Evolutionary conservation across 1,140 invertebrate species (phyloP), one percentile per base, ranked within the genome.

Genomic region (Danaus plexippus): DNA sequence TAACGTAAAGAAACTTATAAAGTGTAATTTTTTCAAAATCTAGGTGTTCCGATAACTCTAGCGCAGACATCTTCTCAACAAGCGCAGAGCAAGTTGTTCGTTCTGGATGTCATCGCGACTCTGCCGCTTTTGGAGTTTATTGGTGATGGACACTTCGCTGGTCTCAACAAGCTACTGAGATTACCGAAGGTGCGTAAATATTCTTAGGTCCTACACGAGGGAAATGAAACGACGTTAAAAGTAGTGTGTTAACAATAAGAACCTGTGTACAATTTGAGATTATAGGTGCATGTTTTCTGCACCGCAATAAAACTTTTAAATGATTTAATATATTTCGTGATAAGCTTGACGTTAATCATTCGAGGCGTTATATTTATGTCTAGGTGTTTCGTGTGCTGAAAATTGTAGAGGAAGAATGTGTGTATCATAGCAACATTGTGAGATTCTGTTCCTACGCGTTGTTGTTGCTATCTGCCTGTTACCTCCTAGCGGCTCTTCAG

Each of bases 1-100:
- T 50, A 50, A 50, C 42, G 2, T 9, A 50, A 11, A 11, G 40
- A 13, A 18, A 50, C 32, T 10, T 50, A 10, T 43, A 43, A 49
- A 32, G 32, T 49, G n/a, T 49, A 9, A 9, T 49, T 43, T 1
- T 13, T 54, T 48, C 42, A 32, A 45, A 45, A 6, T 40, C 9
- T 22, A 84, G 78, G 80, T n/a, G 74, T 77, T 1, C 75, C 80
- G 3, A 84, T 81, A 55, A 80, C 71, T 0, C 67, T 84, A 42
- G 56, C 64, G 12, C 73, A 81, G 67, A 84, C 80, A 8, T 73
- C 80, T 2, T 75, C 75, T 0, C 74, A 80, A 47, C 80, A 84
- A 47, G 72, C 74, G 15, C 68, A 73, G 11, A 79, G 69, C 46
- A 63, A 64, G 10, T 84, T 78, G 77, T 84, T 84, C 48, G 52